Percentiles rank a stretch among this genome's conserved stretches.
phyloP scores from a whole-genome alignment of 2,888 invertebrate species.

The Hesperia comma region DNA sequence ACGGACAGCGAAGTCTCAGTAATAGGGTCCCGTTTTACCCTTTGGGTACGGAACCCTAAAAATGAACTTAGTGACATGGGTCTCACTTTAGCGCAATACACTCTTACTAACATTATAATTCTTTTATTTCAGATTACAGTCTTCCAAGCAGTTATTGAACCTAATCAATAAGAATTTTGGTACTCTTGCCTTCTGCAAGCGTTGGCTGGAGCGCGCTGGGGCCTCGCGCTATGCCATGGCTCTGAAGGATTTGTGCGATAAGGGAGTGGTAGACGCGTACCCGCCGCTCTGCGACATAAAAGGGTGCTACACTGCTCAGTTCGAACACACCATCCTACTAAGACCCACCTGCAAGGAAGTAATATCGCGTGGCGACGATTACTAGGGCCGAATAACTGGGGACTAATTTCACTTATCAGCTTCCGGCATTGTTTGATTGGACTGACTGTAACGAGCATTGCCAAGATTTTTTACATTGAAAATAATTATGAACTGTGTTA shows the following conservation, averaged over 20 bases:
- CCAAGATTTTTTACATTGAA: slow-evolving; percentile 3
- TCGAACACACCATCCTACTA: slow-evolving; percentile 98
- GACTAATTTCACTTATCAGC: slow-evolving; percentile 26
- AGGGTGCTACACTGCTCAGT: slow-evolving; percentile 99
- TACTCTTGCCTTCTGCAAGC: slow-evolving; percentile 98
- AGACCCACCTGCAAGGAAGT: slow-evolving; percentile 99
- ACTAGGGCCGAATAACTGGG: slow-evolving; percentile 79
- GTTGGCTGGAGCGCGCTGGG: slow-evolving; percentile 98
- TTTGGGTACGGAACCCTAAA: too few species aligned
- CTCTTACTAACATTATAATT: too few species aligned
- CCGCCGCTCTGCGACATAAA: slow-evolving; percentile 98
- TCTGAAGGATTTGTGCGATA: slow-evolving; percentile 98
- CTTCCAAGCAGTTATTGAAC: slow-evolving; percentile 95
- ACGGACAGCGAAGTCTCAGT: too few species aligned
- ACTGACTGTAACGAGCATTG: slow-evolving; percentile 2
- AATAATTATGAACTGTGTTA: slow-evolving; percentile 8
- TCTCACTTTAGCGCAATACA: too few species aligned
- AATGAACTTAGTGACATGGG: too few species aligned
- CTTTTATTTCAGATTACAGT: slow-evolving; percentile 87
- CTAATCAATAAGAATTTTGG: slow-evolving; percentile 98
- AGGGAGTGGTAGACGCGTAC: slow-evolving; percentile 98
- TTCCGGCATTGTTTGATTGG: slow-evolving; percentile 7
- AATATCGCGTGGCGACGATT: slow-evolving; percentile 98
- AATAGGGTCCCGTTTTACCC: too few species aligned
- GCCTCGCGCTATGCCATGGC: slow-evolving; percentile 99